phyloP scores from a whole-genome alignment of 2,797 vertebrate species.

The Tarsius wallacei region DNA sequence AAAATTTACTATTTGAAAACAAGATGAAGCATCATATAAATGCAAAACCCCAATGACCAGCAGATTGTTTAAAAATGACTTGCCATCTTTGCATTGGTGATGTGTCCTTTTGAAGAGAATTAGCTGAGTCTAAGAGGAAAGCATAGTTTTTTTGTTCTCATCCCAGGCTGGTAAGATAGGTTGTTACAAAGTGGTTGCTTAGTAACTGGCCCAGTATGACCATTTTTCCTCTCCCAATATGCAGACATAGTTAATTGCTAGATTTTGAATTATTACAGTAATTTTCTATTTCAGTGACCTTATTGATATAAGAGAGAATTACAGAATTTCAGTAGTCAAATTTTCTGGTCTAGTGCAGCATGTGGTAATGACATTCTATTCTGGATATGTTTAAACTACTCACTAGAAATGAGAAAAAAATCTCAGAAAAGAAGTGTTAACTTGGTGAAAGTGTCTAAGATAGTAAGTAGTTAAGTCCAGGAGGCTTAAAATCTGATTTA shows the following conservation, averaged over 20 bases:
- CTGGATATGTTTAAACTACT: not conserved
- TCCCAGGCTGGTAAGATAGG: conserved; percentile 31
- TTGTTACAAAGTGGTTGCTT: conserved; percentile 71
- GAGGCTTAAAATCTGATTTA: not conserved
- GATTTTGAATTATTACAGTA: conserved; percentile 69
- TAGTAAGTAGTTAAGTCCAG: not conserved
- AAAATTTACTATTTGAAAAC: not conserved
- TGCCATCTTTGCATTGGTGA: not conserved
- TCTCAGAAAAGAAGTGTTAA: not conserved
- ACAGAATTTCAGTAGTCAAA: conserved; percentile 67
- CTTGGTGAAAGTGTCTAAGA: conserved; percentile 12
- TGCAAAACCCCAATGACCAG: not conserved
- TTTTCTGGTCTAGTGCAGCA: conserved; percentile 27
- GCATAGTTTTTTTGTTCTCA: conserved; percentile 16
- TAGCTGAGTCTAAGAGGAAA: conserved; percentile 6
- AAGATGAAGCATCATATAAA: not conserved
- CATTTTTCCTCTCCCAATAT: conserved; percentile 63
- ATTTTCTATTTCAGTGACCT: conserved; percentile 78
- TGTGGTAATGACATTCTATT: not conserved
- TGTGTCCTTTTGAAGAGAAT: conserved; percentile 10
- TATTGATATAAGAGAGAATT: conserved; percentile 57
- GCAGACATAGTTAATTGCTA: conserved; percentile 72
- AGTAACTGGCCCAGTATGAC: conserved; percentile 77
- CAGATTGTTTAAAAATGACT: not conserved
- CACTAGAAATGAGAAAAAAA: not conserved